Evolutionary conservation across 1,140 invertebrate genomes (phyloP).

Genomic region (Drosophila melanica): DNA sequence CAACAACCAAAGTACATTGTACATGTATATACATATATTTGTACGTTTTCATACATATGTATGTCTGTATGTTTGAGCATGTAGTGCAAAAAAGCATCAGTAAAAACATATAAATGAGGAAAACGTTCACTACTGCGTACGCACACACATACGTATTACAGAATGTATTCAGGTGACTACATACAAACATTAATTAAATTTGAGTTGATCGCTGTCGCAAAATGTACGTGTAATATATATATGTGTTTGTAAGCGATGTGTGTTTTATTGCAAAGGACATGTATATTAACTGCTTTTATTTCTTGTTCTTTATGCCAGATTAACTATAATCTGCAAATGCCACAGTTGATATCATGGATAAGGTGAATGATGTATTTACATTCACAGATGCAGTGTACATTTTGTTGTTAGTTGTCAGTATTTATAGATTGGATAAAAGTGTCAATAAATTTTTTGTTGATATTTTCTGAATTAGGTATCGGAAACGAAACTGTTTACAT

Average conservation of each 20-base stretch:
- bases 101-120: conserved; percentile 2
- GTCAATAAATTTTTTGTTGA: neutral
- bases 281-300: neutral
- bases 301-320: neutral
- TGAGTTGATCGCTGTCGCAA: neutral
- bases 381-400: neutral
- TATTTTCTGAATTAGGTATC: neutral
- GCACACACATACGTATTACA: neutral
- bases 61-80: neutral
- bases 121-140: neutral
- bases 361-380: neutral
- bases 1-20: conserved; percentile 4
- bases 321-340: neutral
- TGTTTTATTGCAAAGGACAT: neutral
- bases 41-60: neutral
- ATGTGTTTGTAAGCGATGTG: neutral
- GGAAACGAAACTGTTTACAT: neutral
- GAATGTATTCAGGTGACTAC: neutral
- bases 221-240: neutral
- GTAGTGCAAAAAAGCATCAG: neutral
- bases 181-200: neutral
- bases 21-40: conserved; percentile 1
- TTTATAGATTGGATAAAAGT: neutral
- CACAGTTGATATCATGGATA: no score
- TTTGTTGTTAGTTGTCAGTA: neutral